A percentile compares a stretch with the other conserved stretches of the same genome.
These are phyloP conservation scores for Coptodon rendalli DNA, from an alignment of 2,113 vertebrate genomes.

Conservation along the genomic window DNA sequence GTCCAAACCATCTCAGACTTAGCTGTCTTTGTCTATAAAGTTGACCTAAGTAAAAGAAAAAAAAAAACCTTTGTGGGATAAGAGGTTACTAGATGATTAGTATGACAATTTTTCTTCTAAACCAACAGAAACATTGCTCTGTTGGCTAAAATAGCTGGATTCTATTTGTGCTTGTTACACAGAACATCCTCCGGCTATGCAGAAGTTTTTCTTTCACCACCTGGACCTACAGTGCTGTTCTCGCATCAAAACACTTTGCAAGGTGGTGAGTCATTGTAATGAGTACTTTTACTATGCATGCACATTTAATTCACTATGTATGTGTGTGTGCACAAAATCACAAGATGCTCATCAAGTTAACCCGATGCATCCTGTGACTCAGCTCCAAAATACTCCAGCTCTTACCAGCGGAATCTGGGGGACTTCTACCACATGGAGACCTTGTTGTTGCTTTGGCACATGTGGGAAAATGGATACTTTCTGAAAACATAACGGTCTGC, in stretches of 20 bases:
- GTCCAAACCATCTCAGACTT: background rate
- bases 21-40: background rate
- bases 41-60: background rate
- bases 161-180: background rate
- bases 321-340: background rate
- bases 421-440: constrained; percentile 43
- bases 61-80: too few species aligned
- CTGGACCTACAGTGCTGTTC: background rate
- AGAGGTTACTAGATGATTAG: background rate
- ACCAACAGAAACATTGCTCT: background rate
- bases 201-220: background rate
- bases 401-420: constrained; percentile 61
- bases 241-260: background rate
- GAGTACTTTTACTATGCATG: background rate
- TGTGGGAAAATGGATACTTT: background rate
- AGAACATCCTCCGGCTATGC: background rate
- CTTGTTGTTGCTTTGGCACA: background rate
- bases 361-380: constrained; percentile 66
- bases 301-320: background rate
- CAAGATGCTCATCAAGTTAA: constrained; percentile 21
- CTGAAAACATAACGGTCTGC: background rate
- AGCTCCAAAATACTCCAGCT: constrained; percentile 26
- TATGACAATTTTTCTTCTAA: background rate
- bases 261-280: background rate
- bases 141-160: background rate